Evolutionary conservation across 1,140 invertebrate genomes (phyloP).

Genomic region (Teleopsis dalmanni): DNA sequence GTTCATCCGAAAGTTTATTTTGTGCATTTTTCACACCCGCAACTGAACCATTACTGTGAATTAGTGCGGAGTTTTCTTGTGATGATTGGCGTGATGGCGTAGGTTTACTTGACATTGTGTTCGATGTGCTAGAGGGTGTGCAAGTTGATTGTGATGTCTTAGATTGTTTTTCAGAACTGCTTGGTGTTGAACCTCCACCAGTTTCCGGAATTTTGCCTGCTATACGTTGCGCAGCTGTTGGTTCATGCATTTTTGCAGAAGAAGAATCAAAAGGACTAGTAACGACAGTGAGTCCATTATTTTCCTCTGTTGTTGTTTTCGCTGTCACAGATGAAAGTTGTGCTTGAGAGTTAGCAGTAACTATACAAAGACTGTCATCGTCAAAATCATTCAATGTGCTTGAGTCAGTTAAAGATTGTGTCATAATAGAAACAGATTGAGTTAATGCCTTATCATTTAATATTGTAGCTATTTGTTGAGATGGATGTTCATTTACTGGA

Average conservation of each 20-base stretch:
- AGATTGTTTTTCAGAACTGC: slow-evolving; percentile 36
- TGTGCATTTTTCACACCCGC: neutral
- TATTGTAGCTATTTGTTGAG: neutral
- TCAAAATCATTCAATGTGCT: slow-evolving; percentile 47
- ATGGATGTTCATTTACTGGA: slow-evolving; percentile 33
- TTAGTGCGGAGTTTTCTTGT: slow-evolving; percentile 4
- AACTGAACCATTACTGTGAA: neutral
- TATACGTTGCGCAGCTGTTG: slow-evolving; percentile 8
- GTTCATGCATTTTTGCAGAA: slow-evolving; percentile 18
- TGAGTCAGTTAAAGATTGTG: slow-evolving; percentile 37
- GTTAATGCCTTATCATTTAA: neutral
- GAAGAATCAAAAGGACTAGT: slow-evolving; percentile 50
- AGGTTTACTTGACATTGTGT: slow-evolving; percentile 9
- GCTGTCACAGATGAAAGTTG: slow-evolving; percentile 18
- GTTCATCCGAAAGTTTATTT: slow-evolving; percentile 24
- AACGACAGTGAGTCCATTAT: slow-evolving; percentile 49
- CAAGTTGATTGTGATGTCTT: slow-evolving; percentile 28
- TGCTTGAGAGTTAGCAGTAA: slow-evolving; percentile 24
- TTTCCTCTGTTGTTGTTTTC: slow-evolving; percentile 54
- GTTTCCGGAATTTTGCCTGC: slow-evolving; percentile 13
- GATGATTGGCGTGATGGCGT: slow-evolving; percentile 17
- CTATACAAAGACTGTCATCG: slow-evolving; percentile 50
- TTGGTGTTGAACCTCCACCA: slow-evolving; percentile 21
- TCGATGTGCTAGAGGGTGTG: slow-evolving; percentile 18
- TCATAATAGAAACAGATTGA: slow-evolving; percentile 19